phyloP scores from a whole-genome alignment of 2,797 vertebrate genomes.

The Helarctos malayanus region DNA sequence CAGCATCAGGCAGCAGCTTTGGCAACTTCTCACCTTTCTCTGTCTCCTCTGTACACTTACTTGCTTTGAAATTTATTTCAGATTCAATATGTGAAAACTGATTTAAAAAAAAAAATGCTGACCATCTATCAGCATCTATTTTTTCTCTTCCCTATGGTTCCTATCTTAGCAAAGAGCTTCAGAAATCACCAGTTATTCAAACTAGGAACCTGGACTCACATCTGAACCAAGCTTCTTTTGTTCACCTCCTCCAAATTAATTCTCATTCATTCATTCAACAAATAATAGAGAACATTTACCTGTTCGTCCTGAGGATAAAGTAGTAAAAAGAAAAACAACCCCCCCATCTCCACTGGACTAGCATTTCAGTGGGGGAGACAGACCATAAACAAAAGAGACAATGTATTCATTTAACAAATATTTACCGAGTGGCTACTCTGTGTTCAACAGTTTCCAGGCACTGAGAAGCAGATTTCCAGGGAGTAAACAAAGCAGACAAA shows the following conservation, averaged over 20 bases:
- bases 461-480: background rate
- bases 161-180: background rate
- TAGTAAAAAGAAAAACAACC: background rate
- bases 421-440: background rate
- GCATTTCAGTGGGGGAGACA: background rate
- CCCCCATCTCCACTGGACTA: fast-evolving
- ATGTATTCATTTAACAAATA: background rate
- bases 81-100: background rate
- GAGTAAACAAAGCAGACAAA: background rate
- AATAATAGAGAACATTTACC: conserved; percentile 6
- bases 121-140: background rate
- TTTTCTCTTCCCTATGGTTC: background rate
- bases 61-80: background rate
- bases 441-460: background rate
- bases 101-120: background rate
- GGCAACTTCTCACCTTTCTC: background rate
- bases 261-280: background rate
- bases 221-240: background rate
- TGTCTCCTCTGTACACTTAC: background rate
- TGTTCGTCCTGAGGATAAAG: background rate
- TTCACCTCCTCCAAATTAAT: background rate
- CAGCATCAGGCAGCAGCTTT: background rate
- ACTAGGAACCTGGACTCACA: background rate
- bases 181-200: background rate
- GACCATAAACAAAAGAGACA: background rate